Percentiles rank a stretch among this genome's conserved stretches.
Conservation (phyloP, 2,888 invertebrate species). For the Laothoe populi region DNA sequence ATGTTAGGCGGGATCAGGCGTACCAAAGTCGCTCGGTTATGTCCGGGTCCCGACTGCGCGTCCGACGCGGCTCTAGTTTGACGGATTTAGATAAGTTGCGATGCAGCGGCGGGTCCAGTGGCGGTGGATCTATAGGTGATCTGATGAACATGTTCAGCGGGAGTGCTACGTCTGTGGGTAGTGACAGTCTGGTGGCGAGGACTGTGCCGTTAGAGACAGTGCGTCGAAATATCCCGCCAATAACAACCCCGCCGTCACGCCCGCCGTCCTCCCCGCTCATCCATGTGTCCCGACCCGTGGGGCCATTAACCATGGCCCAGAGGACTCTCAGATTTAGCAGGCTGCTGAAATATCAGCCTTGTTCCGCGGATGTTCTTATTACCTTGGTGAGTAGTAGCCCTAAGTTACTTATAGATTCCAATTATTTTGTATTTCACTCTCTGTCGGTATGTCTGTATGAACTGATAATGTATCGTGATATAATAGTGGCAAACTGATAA, state of each 20-base stretch:
- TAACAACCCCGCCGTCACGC: slow-evolving; percentile 76
- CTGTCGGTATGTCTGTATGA: not conserved
- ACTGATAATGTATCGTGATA: not conserved
- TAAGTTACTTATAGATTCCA: slow-evolving; percentile 18
- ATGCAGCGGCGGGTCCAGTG: slow-evolving; percentile 71
- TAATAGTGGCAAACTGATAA: slow-evolving; percentile 12
- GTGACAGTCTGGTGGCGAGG: slow-evolving; percentile 89
- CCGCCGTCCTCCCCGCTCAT: slow-evolving; percentile 73
- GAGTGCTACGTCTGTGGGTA: slow-evolving; percentile 88
- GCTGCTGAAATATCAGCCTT: slow-evolving; percentile 87
- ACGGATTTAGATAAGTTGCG: slow-evolving; percentile 89
- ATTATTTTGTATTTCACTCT: not conserved
- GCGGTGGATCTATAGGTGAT: slow-evolving; percentile 89
- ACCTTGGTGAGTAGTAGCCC: slow-evolving; percentile 66
- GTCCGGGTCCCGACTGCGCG: slow-evolving; percentile 81
- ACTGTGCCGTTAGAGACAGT: slow-evolving; percentile 91
- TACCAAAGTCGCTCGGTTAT: slow-evolving; percentile 75
- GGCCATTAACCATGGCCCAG: slow-evolving; percentile 88
- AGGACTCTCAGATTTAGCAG: slow-evolving; percentile 88
- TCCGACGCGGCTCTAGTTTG: slow-evolving; percentile 89
- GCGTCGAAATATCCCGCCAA: slow-evolving; percentile 72
- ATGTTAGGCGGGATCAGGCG: slow-evolving; percentile 82
- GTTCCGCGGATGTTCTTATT: slow-evolving; percentile 77
- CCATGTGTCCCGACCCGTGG: slow-evolving; percentile 73
- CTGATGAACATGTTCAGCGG: slow-evolving; percentile 92